Base-by-base conservation (phyloP, 2,797 vertebrate species). In the Megalops cyprinoides region DNA sequence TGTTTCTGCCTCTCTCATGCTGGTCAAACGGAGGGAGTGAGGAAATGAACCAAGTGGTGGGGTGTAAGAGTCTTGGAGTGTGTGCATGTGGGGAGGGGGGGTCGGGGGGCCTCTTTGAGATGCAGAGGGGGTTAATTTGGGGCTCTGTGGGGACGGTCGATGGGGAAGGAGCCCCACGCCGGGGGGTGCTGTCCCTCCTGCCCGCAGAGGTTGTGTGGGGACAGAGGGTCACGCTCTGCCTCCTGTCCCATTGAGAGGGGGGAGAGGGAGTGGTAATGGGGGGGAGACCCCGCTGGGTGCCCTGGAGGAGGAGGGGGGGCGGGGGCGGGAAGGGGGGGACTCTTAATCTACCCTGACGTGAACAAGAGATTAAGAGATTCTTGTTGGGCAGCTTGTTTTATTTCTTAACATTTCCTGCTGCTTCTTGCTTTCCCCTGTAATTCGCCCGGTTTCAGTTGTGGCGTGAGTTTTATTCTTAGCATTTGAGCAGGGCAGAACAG, bases 311-410 rank as follows among this genome's bases (percentile, higher is more conserved):
- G 75, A 82, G 42, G 0, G 78, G 77, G 77, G 76, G 78, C 31
- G 79, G 79, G 78, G n/a, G 77, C 87, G 80, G 86, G 80, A 73
- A 73, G 84, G 84, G 88, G 87, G 83, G 51, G 78, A 83, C 87
- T 87, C 88, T 79, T 89, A 85, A 83, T 84, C 76, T 76, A 85
- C 83, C 87, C 85, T 90, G 87, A 80, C 90, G 91, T 91, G 89
- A 88, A 87, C 82, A 90, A 87, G 87, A 91, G 90, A 91, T 89
- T 88, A 89, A 85, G 88, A 87, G 88, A 85, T 87, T 83, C 87
- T 86, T 39, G 53, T 91, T 91, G 90, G 73, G 86, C 88, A 90
- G 86, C 37, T 18, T 74, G 69, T 58, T 74, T 74, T 74, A 56
- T 62, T 78, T 62, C 74, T 23, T 25, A 42, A 55, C 51, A 69